Evolutionary conservation across 2,888 invertebrate genomes (phyloP), one percentile per base, ranked within the genome.

Genomic region (Euphydryas editha): DNA sequence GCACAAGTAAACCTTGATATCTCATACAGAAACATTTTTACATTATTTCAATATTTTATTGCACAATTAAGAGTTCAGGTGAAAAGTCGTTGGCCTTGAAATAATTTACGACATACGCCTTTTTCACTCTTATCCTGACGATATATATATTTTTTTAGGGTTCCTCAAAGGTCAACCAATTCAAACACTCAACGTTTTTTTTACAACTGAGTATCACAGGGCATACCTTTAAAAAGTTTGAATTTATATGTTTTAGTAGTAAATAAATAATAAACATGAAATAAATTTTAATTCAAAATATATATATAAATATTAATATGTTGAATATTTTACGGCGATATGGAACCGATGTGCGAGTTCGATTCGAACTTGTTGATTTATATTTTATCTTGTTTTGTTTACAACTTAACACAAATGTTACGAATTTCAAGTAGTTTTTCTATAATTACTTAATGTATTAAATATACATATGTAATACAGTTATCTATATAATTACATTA

Each of bases 21-120:
- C 20, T 15, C 49, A 13, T 54, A 44, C n/a, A n/a, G 57, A 51
- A 54, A 46, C 24, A 64, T 61, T 58, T 44, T 20, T 44, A 59
- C 49, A 64, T 67, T 47, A 58, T 60, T 59, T 67, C 44, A 24
- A 51, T 54, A 61, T 30, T 54, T 65, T 61, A 60, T 21, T 39
- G 20, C 21, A n/a, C n/a, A n/a, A n/a, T 61, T 0, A 15, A 61
- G 46, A 44, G 54, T 36, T 11, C n/a, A n/a, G 46, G 65, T 61
- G 62, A 68, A 68, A 68, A 65, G 65, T 24, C 46, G 21, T 30
- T 42, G 58, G 24, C 68, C 68, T 65, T 68, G 65, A 36, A 36
- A 13, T 54, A 21, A 54, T 54, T 54, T 36, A 36, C n/a, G n/a
- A 17, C 17, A 17, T 36, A 36, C 10, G 30, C 24, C 15, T 54